Conservation (phyloP, 2,797 vertebrate genomes). For the Enteromius trimaculatus region DNA sequence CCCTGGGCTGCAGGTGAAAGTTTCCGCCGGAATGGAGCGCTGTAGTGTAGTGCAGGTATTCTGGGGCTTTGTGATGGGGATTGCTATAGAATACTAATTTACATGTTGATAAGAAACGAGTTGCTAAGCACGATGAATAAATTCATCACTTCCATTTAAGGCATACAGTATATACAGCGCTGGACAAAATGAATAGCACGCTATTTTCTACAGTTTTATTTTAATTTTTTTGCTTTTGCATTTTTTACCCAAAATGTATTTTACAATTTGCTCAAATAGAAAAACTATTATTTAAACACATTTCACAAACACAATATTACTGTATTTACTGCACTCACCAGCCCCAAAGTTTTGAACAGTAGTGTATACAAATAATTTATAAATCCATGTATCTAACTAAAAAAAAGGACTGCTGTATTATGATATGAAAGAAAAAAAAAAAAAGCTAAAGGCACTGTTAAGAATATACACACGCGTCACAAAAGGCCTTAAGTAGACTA, state of each 20-base stretch:
- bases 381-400: constrained; percentile 53
- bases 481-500: constrained; percentile 77
- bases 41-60: constrained; percentile 50
- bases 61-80: constrained; percentile 55
- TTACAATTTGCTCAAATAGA: not conserved
- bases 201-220: not conserved
- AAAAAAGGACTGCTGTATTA: constrained; percentile 71
- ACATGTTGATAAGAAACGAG: not conserved
- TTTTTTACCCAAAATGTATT: too few relatives aligned
- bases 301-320: not conserved
- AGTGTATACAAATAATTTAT: constrained; percentile 57
- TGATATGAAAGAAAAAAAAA: constrained; percentile 65
- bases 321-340: not conserved
- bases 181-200: not conserved
- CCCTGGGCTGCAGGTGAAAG: constrained; percentile 54
- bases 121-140: too few relatives aligned
- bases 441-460: constrained; percentile 78
- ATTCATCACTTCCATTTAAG: not conserved
- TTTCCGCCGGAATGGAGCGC: constrained; percentile 63
- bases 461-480: constrained; percentile 76
- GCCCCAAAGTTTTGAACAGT: not conserved
- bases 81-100: constrained; percentile 2
- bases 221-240: too few relatives aligned
- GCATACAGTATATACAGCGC: not conserved
- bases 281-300: not conserved